These are phyloP conservation scores for Acleris emargana DNA, from an alignment of 2,888 invertebrate species.

Conservation along the genomic window DNA sequence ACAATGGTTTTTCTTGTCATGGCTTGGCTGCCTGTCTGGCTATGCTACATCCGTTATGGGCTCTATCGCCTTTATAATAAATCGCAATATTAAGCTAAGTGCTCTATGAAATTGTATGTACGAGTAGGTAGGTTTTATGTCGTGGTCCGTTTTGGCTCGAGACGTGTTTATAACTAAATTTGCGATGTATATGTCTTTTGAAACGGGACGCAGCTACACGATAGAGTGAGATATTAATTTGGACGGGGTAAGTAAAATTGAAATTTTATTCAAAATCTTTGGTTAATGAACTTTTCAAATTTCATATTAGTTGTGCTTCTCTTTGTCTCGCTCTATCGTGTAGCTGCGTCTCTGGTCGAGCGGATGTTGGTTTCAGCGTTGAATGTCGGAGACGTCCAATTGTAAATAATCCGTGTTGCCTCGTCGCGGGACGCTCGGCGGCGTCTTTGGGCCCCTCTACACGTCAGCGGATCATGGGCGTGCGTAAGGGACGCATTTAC, in stretches of 20 bases:
- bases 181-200: not conserved
- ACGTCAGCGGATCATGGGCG: too few relatives aligned
- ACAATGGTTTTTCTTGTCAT: too few relatives aligned
- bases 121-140: too few relatives aligned
- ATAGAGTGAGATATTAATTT: not conserved
- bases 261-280: too few relatives aligned
- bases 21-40: not conserved
- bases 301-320: too few relatives aligned
- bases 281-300: too few relatives aligned
- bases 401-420: not conserved
- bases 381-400: not conserved
- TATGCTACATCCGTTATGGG: constrained; percentile 7
- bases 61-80: constrained; percentile 15
- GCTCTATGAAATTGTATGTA: not conserved
- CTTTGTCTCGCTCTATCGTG: not conserved
- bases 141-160: too few relatives aligned
- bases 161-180: too few relatives aligned
- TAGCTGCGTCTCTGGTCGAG: not conserved
- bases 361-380: too few relatives aligned
- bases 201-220: not conserved
- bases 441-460: too few relatives aligned
- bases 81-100: not conserved
- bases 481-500: too few relatives aligned
- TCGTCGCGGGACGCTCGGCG: not conserved
- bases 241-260: not conserved